A percentile compares a stretch with the other conserved stretches of the same genome.
These are phyloP conservation scores for Brotogeris chrysoptera DNA, from an alignment of 2,797 vertebrate species.

Conservation along the genomic window DNA sequence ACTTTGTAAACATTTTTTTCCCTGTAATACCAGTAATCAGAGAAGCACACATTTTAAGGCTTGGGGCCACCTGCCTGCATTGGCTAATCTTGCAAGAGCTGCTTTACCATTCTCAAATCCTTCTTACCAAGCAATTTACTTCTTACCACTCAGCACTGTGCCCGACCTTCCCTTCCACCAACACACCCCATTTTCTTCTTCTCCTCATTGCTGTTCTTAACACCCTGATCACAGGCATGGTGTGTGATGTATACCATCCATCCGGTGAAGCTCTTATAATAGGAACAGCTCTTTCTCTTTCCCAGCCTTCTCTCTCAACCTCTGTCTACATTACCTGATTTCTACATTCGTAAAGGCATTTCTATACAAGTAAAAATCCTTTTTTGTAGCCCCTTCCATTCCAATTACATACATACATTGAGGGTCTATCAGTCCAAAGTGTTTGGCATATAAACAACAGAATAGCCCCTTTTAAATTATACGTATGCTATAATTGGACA, in stretches of 20 bases:
- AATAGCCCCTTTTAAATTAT: neutral
- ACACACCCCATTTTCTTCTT: neutral
- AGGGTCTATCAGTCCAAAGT: neutral
- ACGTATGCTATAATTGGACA: neutral
- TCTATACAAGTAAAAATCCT: neutral
- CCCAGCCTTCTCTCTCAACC: neutral
- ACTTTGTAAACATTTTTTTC: neutral
- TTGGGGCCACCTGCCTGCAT: neutral
- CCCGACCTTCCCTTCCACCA: neutral
- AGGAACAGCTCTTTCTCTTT: neutral
- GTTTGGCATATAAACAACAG: neutral
- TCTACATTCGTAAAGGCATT: neutral
- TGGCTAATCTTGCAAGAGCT: constrained; percentile 25
- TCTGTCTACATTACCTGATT: neutral
- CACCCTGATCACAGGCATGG: rapidly evolving
- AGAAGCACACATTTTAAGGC: constrained; percentile 25
- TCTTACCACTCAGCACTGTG: neutral
- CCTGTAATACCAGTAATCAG: constrained; percentile 26
- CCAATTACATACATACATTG: neutral
- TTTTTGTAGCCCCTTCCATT: neutral
- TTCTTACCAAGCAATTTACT: neutral
- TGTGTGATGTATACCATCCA: neutral
- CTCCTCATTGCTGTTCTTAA: neutral
- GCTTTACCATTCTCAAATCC: neutral
- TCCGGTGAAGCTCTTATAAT: neutral